Evolutionary conservation across 2,888 invertebrate genomes (phyloP).

Genomic region (Agrilus cyanescens): DNA sequence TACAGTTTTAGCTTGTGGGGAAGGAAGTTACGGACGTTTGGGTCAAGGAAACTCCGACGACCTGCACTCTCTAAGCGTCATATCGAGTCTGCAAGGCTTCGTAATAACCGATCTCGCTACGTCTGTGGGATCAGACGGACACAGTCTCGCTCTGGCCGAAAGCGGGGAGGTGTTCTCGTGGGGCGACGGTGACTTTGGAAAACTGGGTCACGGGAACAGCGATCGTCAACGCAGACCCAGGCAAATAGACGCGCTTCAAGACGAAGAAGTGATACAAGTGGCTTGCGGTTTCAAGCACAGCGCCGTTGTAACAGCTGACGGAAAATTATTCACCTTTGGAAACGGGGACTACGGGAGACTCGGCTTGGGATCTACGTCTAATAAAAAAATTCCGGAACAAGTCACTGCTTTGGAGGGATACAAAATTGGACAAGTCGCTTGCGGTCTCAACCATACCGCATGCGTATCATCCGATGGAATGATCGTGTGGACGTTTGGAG

Average conservation of each 20-base stretch:
- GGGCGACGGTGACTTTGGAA: conserved; percentile 56
- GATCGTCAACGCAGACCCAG: conserved; percentile 49
- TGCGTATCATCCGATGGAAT: conserved; percentile 46
- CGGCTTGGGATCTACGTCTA: conserved; percentile 45
- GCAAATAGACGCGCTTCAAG: conserved; percentile 49
- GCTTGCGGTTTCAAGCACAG: conserved; percentile 54
- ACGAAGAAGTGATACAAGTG: conserved; percentile 47
- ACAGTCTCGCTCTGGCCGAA: conserved; percentile 50
- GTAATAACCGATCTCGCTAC: conserved; percentile 49
- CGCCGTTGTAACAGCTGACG: conserved; percentile 50
- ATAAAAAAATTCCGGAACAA: conserved; percentile 49
- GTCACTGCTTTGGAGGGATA: conserved; percentile 40
- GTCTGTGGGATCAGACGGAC: conserved; percentile 53
- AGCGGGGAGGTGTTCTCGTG: conserved; percentile 55
- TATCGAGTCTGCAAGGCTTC: conserved; percentile 50
- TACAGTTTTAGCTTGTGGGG: conserved; percentile 50
- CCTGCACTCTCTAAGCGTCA: conserved; percentile 43
- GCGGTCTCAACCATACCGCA: conserved; percentile 52
- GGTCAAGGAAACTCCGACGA: conserved; percentile 54
- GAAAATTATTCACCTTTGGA: conserved; percentile 52
- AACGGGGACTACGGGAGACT: conserved; percentile 53
- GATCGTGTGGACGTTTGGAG: conserved; percentile 52
- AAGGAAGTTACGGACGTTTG: conserved; percentile 51
- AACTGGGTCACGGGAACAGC: conserved; percentile 53
- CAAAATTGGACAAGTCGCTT: conserved; percentile 44